phyloP scores from a whole-genome alignment of 2,797 vertebrate genomes.

The Crypturellus tataupa region DNA sequence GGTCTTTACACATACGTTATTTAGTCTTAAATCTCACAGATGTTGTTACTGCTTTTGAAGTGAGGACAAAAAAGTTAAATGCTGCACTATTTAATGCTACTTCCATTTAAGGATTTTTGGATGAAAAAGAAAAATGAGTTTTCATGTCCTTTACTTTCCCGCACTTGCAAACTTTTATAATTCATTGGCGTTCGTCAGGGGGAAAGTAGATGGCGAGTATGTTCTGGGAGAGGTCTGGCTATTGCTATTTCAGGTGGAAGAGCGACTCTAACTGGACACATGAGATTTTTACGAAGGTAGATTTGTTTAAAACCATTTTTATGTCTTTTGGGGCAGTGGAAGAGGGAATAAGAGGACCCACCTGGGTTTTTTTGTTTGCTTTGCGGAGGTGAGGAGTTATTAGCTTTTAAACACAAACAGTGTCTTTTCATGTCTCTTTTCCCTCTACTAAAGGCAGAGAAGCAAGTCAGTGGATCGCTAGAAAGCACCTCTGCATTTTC shows the following conservation, averaged over 20 bases:
- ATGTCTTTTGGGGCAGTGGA: not conserved
- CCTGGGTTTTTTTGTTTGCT: constrained; percentile 22
- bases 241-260: constrained; percentile 71
- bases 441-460: constrained; percentile 21
- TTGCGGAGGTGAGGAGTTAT: not conserved
- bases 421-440: constrained; percentile 25
- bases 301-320: constrained; percentile 42
- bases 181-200: constrained; percentile 23
- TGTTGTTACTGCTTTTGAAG: constrained; percentile 2
- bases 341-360: not conserved
- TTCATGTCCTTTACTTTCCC: constrained; percentile 37
- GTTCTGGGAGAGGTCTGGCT: constrained; percentile 33
- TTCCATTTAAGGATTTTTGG: constrained; percentile 47
- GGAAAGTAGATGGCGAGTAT: constrained; percentile 36
- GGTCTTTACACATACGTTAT: constrained; percentile 1
- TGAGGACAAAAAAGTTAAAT: not conserved
- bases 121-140: constrained; percentile 22
- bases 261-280: constrained; percentile 36
- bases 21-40: constrained; percentile 49
- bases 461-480: not conserved
- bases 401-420: not conserved
- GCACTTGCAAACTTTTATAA: constrained; percentile 52
- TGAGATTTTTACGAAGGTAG: constrained; percentile 24
- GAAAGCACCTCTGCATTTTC: constrained; percentile 2
- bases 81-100: constrained; percentile 21